Percentiles rank a stretch among this genome's conserved stretches.
Evolutionary conservation across 64 coral and sea anemone genomes (phyloP).

Genomic region (Porites lutea): DNA sequence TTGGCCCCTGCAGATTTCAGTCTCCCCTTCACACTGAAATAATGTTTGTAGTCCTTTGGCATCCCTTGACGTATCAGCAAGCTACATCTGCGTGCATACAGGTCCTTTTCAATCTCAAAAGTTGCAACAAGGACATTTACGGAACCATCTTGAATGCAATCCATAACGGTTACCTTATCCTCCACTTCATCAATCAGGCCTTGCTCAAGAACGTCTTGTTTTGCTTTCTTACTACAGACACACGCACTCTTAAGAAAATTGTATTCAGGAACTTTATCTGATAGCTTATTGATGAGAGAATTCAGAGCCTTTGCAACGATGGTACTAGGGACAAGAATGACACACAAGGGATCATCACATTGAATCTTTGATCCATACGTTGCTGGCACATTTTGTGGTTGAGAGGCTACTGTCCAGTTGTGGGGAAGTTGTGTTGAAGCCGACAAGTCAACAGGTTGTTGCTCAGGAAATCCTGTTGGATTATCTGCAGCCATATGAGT

Average conservation of each 20-base stretch:
- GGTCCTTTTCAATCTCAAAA: constrained; percentile 46
- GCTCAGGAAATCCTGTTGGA: not conserved
- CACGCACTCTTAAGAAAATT: constrained; percentile 35
- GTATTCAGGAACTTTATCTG: not conserved
- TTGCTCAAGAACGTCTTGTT: not conserved
- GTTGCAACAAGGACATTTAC: constrained; percentile 42
- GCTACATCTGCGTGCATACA: constrained; percentile 40
- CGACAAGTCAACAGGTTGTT: not conserved
- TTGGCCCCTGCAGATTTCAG: not conserved
- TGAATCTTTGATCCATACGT: not conserved
- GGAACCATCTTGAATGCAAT: constrained; percentile 31
- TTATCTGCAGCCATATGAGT: not conserved
- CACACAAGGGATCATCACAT: constrained; percentile 15
- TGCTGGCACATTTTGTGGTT: not conserved
- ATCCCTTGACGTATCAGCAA: constrained; percentile 41
- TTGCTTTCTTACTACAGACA: constrained; percentile 4
- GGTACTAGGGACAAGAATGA: constrained; percentile 35
- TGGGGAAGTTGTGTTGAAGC: not conserved
- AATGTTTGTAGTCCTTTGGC: constrained; percentile 41
- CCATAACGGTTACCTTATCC: constrained; percentile 5
- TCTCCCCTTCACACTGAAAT: constrained; percentile 46
- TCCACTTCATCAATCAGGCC: constrained; percentile 8
- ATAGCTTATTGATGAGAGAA: constrained; percentile 22
- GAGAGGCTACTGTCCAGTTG: not conserved
- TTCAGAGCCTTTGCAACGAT: constrained; percentile 38